Evolutionary conservation across 2,888 invertebrate species (phyloP).

Genomic region (Lochmaea capreae): DNA sequence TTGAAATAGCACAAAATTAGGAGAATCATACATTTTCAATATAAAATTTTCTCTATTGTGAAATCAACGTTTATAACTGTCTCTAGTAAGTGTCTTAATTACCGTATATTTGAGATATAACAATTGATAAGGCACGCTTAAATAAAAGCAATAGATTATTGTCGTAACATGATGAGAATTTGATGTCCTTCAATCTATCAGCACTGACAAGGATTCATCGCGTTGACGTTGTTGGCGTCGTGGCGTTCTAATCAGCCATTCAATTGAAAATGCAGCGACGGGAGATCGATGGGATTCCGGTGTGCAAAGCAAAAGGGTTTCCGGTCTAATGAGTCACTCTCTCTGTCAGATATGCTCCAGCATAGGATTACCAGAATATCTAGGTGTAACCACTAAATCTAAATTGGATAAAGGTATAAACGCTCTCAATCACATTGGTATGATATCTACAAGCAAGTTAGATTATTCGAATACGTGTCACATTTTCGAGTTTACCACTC

Average conservation of each 20-base stretch:
- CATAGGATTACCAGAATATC: slow-evolving; percentile 28
- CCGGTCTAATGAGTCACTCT: slow-evolving; percentile 57
- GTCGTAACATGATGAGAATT: slow-evolving; percentile 61
- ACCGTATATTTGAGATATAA: slow-evolving; percentile 29
- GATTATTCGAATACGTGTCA: neutral
- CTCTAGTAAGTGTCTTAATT: neutral
- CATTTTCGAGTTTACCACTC: neutral
- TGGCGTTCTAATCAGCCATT: slow-evolving; percentile 63
- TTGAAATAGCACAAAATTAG: too few relatives aligned
- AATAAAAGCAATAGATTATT: slow-evolving; percentile 57
- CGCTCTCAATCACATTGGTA: slow-evolving; percentile 1
- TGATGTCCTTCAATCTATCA: slow-evolving; percentile 64
- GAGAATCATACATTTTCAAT: too few relatives aligned
- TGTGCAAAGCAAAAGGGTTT: slow-evolving; percentile 59
- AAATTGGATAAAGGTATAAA: slow-evolving; percentile 33
- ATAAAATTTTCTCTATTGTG: neutral
- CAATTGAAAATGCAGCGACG: slow-evolving; percentile 64
- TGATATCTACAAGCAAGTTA: slow-evolving; percentile 4
- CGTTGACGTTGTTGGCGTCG: slow-evolving; percentile 50
- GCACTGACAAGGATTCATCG: slow-evolving; percentile 64
- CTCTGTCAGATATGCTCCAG: slow-evolving; percentile 32
- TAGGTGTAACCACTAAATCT: slow-evolving; percentile 29
- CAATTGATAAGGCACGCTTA: slow-evolving; percentile 47
- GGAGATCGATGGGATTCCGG: slow-evolving; percentile 63
- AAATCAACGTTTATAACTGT: neutral